A percentile compares a stretch with the other conserved stretches of the same genome.
Evolutionary conservation across 2,888 invertebrate genomes (phyloP).

Genomic region (Ceraclea dissimilis): DNA sequence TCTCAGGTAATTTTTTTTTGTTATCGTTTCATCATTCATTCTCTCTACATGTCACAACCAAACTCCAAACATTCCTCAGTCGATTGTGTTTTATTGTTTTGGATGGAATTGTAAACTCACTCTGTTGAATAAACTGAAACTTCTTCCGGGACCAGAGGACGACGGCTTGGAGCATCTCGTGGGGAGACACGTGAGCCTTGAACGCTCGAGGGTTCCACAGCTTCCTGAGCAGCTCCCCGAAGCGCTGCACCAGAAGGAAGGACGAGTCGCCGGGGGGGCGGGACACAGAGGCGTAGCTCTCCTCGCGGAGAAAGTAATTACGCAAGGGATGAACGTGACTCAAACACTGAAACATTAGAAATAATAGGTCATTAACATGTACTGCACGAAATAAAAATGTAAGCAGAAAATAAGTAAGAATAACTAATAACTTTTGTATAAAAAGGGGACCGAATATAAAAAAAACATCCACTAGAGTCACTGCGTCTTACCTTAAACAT

Average conservation of each 20-base stretch:
- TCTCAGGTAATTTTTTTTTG: no score
- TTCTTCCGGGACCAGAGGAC: conserved; percentile 94
- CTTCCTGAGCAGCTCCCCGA: conserved; percentile 93
- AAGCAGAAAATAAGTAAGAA: neutral
- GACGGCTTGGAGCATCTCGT: conserved; percentile 99
- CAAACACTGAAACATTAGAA: conserved; percentile 59
- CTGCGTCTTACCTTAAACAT: no score
- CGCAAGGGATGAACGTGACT: conserved; percentile 92
- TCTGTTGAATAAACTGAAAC: conserved; percentile 98
- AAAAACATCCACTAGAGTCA: no score
- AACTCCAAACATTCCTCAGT: no score
- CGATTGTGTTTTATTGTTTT: no score
- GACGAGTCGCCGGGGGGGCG: conserved; percentile 94
- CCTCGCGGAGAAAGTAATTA: conserved; percentile 91
- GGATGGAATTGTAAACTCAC: no score
- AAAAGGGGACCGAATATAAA: no score
- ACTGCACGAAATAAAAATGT: neutral
- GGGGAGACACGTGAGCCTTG: conserved; percentile 98
- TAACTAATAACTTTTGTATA: neutral
- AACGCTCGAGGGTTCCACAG: conserved; percentile 99
- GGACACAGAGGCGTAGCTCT: conserved; percentile 81
- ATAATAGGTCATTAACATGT: neutral
- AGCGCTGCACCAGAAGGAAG: conserved; percentile 82
- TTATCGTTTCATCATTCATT: no score
- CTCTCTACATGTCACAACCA: no score